Evolutionary conservation across 1,140 invertebrate genomes (phyloP), one percentile per base, ranked within the genome.

Genomic region (Leptonema lineaticorne): DNA sequence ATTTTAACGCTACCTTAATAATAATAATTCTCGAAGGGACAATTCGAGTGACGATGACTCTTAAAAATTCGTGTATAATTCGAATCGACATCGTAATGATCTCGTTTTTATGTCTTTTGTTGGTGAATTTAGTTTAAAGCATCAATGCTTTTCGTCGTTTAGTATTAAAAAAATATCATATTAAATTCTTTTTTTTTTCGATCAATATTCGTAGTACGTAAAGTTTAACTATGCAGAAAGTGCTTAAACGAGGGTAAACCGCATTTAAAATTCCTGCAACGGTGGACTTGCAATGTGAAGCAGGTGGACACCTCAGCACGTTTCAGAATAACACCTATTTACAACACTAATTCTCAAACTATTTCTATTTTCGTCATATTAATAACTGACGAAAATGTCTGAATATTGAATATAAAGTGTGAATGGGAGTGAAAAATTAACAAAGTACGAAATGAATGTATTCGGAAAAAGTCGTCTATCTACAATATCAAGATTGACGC

Each of bases 231-330:
- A 20, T 18, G 22, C n/a, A n/a, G n/a, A 26, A n/a, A 2, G 50
- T 53, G 4, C 18, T 18, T 14, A 48, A 48, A 6, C 1, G 16
- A 14, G 20, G 46, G 5, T 53, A 26, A 24, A 22, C 22, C 60
- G 46, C 29, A 26, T 63, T 63, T 63, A 48, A 63, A 63, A 64
- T 64, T 64, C 45, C 20, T 14, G 41, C 14, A 50, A 30, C 45
- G n/a, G 60, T 26, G 30, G 46, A 50, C 45, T 28, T 64, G 27
- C 45, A 29, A 64, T 64, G 62, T 45, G 50, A 64, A 64, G 45
- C 62, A 64, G 62, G 62, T 64, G 62, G 62, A 64, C 62, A 64
- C 26, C 62, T 50, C 62, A 64, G 62, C 62, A 64, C 62, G 62
- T 64, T 64, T 64, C 29, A 7, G 27, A n/a, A 26, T 33, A 50